Conservation (phyloP, 1,140 invertebrate genomes). For the Plectus sambesii region DNA sequence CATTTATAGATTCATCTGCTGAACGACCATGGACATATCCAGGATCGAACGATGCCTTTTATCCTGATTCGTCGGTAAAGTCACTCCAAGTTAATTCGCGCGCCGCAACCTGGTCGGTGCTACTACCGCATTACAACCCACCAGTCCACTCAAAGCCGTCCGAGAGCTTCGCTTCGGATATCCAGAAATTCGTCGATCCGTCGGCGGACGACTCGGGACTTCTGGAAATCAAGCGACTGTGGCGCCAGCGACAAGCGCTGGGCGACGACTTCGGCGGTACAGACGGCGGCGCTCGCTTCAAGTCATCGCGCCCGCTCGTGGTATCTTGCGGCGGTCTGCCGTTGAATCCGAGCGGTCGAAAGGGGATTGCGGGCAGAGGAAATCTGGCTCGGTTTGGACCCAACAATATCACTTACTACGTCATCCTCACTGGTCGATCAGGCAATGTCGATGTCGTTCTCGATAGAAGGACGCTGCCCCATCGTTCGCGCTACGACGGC, state of each 20-base stretch:
- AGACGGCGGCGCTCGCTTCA: too few species aligned
- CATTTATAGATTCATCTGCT: constrained; percentile 18
- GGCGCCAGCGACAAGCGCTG: too few species aligned
- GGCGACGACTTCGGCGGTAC: too few species aligned
- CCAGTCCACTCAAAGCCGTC: constrained; percentile 21
- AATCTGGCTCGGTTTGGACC: constrained; percentile 21
- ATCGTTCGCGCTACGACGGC: constrained; percentile 19
- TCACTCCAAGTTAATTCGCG: too few species aligned
- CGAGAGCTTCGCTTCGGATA: constrained; percentile 17
- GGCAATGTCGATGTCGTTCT: constrained; percentile 1
- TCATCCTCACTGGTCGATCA: constrained; percentile 12
- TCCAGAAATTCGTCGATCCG: constrained; percentile 17
- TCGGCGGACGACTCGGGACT: constrained; percentile 12
- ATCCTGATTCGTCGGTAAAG: too few species aligned
- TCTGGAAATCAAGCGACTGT: too few species aligned
- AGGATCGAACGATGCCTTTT: too few species aligned
- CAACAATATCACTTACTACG: constrained; percentile 15
- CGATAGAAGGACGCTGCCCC: not conserved
- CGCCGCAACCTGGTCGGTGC: constrained; percentile 17
- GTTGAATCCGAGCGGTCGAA: constrained; percentile 25
- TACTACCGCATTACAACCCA: constrained; percentile 21
- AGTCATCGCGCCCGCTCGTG: too few species aligned
- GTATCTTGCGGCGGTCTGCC: constrained; percentile 16
- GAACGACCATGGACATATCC: constrained; percentile 19
- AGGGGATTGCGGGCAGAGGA: constrained; percentile 22